Base-by-base conservation (phyloP, 2,888 invertebrate species). In the Himalopsyche tibetana region DNA sequence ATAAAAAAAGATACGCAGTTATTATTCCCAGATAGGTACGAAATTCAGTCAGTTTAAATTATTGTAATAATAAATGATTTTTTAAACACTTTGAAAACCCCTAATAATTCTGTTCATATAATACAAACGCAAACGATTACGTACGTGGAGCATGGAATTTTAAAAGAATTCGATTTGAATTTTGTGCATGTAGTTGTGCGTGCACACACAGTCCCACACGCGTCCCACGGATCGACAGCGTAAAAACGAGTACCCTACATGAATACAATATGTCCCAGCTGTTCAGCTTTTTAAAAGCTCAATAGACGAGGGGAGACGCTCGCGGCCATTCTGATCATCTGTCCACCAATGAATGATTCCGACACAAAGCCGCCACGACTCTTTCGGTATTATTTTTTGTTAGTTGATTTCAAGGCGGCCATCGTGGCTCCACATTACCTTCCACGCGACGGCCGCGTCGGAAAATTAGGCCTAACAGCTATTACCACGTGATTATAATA, bases 211-310 rank as follows among this genome's bases (percentile, higher is more conserved):
- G 36, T 56, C 56, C 3, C 38, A 69, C 83, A 83, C 83, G 69
- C 83, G 51, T 83, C 63, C 38, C 55, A 82, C 82, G 40, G 38
- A 85, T 86, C 81, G 85, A 83, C 63, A 45, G 80, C 63, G 82
- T 56, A 74, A 84, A 69, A 83, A 74, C 74, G 79, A 74, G 55
- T 28, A 45, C 86, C 86, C 83, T 86, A 80, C 86, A 83, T 83
- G 85, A 87, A 87, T 83, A 83, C 85, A 85, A 87, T 85, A 87
- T 80, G 74, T 85, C 82, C 83, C 84, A 85, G 84, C 85, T 84
- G 86, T 84, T 84, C 28, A 82, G 55, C 85, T 84, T 80, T 42
- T 79, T 80, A 85, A 85, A 84, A 84, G 82, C 69, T 74, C 74
- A 12, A 55, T 85, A 84, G 36, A 28, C 80, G 83, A 83, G 86